Evolutionary conservation across 1,140 invertebrate genomes (phyloP).

Genomic region (Meloidogyne floridensis): DNA sequence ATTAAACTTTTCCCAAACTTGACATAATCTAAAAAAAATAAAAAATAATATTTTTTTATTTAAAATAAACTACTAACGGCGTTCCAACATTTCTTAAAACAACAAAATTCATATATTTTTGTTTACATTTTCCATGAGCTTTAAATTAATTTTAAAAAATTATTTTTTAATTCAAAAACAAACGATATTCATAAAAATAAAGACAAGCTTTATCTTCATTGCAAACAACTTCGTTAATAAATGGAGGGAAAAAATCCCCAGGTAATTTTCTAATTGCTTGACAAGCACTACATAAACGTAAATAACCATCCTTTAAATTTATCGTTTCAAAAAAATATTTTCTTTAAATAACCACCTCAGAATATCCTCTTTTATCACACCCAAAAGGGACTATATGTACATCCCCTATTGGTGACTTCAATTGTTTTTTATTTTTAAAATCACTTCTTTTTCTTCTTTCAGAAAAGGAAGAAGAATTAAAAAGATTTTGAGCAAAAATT

Average conservation of each 20-base stretch:
- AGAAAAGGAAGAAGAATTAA: not conserved
- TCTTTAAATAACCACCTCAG: conserved; percentile 33
- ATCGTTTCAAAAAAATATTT: not conserved
- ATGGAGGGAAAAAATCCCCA: conserved; percentile 64
- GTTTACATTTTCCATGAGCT: conserved; percentile 66
- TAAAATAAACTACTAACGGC: not conserved
- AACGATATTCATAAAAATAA: conserved; percentile 66
- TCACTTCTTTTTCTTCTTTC: conserved; percentile 11
- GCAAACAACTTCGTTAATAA: conserved; percentile 66
- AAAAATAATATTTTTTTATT: not conserved
- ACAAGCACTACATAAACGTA: conserved; percentile 63
- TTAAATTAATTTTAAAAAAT: conserved; percentile 36
- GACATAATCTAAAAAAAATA: conserved; percentile 41
- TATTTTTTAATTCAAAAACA: conserved; percentile 20
- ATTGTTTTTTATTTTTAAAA: not conserved
- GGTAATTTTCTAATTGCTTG: conserved; percentile 63
- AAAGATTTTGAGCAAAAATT: not conserved
- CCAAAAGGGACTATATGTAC: conserved; percentile 65
- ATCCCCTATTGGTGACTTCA: conserved; percentile 51
- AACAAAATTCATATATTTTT: conserved; percentile 66
- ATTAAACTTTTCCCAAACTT: conserved; percentile 66
- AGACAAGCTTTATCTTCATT: conserved; percentile 66
- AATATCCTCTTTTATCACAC: conserved; percentile 64
- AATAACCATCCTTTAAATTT: conserved; percentile 56
- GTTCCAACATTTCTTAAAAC: conserved; percentile 64